Evolutionary conservation across 2,888 invertebrate genomes (phyloP).

Genomic region (Vandiemenella viatica): DNA sequence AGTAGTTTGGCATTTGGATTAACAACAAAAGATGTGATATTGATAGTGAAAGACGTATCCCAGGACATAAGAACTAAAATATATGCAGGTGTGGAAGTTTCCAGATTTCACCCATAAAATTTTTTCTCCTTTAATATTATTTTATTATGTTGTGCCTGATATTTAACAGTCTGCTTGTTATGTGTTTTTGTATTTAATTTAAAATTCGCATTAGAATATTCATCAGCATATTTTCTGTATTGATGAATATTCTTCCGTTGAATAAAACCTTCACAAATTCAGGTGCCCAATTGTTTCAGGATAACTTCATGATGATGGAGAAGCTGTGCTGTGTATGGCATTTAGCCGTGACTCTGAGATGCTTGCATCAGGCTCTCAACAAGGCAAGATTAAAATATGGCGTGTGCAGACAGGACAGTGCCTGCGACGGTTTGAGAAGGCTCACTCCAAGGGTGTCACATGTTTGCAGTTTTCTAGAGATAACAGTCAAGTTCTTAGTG

Average conservation of each 20-base stretch:
- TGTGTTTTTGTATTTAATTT: neutral
- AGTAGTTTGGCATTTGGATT: too few species aligned
- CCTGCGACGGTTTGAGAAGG: conserved; percentile 84
- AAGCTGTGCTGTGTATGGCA: conserved; percentile 81
- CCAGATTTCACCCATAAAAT: too few species aligned
- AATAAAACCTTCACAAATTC: too few species aligned
- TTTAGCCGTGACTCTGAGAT: conserved; percentile 98
- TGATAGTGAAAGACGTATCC: too few species aligned
- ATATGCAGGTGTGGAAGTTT: too few species aligned
- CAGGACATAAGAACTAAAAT: too few species aligned
- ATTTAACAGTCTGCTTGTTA: too few species aligned
- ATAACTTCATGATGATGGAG: conserved; percentile 99
- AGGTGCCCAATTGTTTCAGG: too few species aligned
- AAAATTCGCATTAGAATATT: neutral
- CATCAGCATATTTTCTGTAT: neutral
- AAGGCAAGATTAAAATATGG: conserved; percentile 80
- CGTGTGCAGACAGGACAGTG: conserved; percentile 90
- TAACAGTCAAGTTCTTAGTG: conserved; percentile 86
- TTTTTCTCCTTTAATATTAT: too few species aligned
- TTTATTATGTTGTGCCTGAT: too few species aligned
- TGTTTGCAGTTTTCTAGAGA: conserved; percentile 91
- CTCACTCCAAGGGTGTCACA: conserved; percentile 94
- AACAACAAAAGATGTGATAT: too few species aligned
- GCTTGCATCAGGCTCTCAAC: conserved; percentile 87
- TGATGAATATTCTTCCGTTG: too few species aligned